Evolutionary conservation across 2,888 invertebrate genomes (phyloP).

Genomic region (Thera britannica): DNA sequence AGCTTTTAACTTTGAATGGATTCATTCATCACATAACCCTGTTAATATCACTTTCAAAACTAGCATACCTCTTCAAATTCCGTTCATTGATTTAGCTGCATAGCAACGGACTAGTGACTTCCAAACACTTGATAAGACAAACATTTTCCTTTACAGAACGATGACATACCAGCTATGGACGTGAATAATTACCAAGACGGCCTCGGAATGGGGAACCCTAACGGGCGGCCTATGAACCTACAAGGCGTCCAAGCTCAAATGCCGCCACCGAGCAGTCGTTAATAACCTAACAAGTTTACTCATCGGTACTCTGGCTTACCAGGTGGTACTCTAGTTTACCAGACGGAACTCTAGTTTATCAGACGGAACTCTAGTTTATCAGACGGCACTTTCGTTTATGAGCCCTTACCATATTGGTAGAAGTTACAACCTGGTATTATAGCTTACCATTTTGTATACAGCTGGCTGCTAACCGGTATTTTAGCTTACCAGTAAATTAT

Average conservation of each 20-base stretch:
- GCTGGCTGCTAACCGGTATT: neutral
- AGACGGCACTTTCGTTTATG: neutral
- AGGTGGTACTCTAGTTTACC: neutral
- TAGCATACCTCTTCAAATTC: neutral
- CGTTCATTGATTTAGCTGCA: neutral
- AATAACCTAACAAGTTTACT: conserved; percentile 37
- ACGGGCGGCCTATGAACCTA: conserved; percentile 80
- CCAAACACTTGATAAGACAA: neutral
- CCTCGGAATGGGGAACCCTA: conserved; percentile 79
- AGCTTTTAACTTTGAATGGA: neutral
- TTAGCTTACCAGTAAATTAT: neutral
- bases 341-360: neutral
- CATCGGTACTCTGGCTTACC: conserved; percentile 5
- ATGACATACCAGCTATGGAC: conserved; percentile 90
- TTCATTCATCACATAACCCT: conserved; percentile 7
- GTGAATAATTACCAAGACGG: conserved; percentile 88
- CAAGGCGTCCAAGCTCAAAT: conserved; percentile 80
- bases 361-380: conserved; percentile 7
- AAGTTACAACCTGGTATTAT: neutral
- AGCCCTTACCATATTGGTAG: neutral
- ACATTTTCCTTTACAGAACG: conserved; percentile 79
- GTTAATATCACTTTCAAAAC: conserved; percentile 16
- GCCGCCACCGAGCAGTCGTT: conserved; percentile 78
- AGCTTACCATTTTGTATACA: neutral
- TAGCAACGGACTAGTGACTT: neutral